Evolutionary conservation across 2,797 vertebrate genomes (phyloP).

Genomic region (Amblyopsis hoosieri): DNA sequence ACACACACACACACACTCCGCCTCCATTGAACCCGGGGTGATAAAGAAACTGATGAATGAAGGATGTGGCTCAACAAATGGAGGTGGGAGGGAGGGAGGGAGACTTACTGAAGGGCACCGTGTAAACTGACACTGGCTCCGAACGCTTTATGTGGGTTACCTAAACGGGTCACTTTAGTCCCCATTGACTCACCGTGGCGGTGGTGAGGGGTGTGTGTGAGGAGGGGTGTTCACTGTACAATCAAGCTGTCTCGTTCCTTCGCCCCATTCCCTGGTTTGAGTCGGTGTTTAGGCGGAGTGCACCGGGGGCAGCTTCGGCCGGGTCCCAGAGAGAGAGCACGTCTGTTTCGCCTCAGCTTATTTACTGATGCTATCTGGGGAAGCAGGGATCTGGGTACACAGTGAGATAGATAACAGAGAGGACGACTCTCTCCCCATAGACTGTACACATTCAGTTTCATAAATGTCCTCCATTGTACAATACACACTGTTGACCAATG

Average conservation of each 20-base stretch:
- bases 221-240: background rate
- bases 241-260: background rate
- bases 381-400: constrained; percentile 78
- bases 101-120: constrained; percentile 19
- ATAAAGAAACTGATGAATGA: constrained; percentile 44
- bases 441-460: constrained; percentile 10
- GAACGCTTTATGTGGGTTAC: too few relatives aligned
- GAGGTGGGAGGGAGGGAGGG: background rate
- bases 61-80: constrained; percentile 9
- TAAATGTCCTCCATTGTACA: background rate
- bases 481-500: background rate
- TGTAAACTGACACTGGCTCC: background rate
- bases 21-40: constrained; percentile 23
- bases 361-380: constrained; percentile 80
- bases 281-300: constrained; percentile 25
- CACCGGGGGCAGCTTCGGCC: constrained; percentile 56
- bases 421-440: constrained; percentile 45
- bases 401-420: constrained; percentile 67
- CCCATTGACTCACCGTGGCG: too few relatives aligned
- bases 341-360: constrained; percentile 60
- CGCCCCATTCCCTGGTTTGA: background rate
- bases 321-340: constrained; percentile 51
- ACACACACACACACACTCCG: constrained; percentile 45
- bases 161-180: too few relatives aligned
- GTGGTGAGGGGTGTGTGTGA: too few relatives aligned